A percentile compares a stretch with the other conserved stretches of the same genome.
These are phyloP conservation scores for Myotis vivesi DNA, from an alignment of 2,797 vertebrate species.

Conservation along the genomic window DNA sequence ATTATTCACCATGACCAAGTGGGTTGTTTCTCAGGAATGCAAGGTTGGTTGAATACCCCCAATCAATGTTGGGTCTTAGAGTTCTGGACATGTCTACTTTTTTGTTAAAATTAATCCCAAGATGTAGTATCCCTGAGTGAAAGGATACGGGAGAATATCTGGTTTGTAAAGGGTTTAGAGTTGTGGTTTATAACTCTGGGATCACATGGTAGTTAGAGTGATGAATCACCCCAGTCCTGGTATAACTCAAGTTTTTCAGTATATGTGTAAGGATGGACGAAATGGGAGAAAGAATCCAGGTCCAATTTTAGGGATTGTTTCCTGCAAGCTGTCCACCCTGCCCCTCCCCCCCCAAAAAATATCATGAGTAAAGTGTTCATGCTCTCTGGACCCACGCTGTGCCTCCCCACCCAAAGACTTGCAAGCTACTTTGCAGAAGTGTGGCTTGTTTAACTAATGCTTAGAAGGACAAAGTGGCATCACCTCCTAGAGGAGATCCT, in stretches of 20 bases:
- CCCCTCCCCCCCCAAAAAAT: neutral
- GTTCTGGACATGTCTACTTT: neutral
- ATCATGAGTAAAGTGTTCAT: too few relatives aligned
- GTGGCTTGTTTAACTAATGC: neutral
- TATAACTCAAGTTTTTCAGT: neutral
- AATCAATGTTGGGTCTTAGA: neutral
- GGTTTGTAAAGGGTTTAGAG: neutral
- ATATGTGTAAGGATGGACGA: neutral
- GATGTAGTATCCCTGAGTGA: neutral
- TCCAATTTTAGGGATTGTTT: neutral
- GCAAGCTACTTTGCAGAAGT: neutral
- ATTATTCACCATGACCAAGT: neutral
- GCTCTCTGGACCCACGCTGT: neutral
- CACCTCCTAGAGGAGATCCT: neutral
- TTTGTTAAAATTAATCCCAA: neutral
- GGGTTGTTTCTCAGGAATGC: neutral
- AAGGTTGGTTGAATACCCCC: neutral
- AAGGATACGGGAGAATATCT: neutral
- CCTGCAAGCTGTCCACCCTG: neutral
- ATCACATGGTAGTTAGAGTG: neutral
- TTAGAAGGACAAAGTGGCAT: neutral
- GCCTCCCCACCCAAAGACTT: neutral
- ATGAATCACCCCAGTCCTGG: neutral
- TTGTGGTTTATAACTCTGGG: neutral
- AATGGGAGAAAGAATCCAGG: neutral